Base-by-base conservation (phyloP, 2,113 vertebrate genomes). In the Glaucidium brasilianum region DNA sequence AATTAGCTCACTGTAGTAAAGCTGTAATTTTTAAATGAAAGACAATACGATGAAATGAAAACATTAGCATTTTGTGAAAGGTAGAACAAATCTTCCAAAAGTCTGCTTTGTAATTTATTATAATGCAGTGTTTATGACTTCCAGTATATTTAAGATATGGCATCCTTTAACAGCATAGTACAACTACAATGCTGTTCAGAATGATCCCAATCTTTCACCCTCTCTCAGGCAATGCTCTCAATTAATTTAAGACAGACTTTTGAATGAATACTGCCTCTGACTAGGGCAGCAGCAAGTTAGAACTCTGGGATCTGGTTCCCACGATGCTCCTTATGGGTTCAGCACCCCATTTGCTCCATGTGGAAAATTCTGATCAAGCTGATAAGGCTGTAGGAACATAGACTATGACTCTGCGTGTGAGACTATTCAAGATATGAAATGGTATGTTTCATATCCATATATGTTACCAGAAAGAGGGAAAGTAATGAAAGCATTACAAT, bases 1-100 rank as follows among this genome's bases (percentile, higher is more conserved):
- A 98, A 98, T 98, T 98, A 98, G 96, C 95, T 97, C 97, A 97
- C 96, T 90, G 97, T 83, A 97, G 97, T 96, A 97, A 98, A 98
- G 97, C 97, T 98, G 97, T 98, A 98, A 98, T 98, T 98, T 98
- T 97, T 93, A 97, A 97, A 97, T 93, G 97, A 97, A 97, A 97
- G 98, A 98, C 97, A 98, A 97, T 87, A 39, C 5, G 0, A 75
- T 72, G 91, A 97, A 97, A 97, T 85, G 29, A 97, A 98, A 97
- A 97, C 97, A 97, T 98, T 97, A 97, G 97, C 97, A 96, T 98
- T 98, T 97, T 58, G 55, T 95, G 97, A 97, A 97, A 97, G 97
- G 97, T 97, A 96, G 85, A 98, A 97, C 96, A 97, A 97, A 96
- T 96, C 97, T 97, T 87, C 95, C 95, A 96, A 96, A 98, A 96